Conservation (phyloP, 2,888 invertebrate species). For the Dinocampus coccinellae region DNA sequence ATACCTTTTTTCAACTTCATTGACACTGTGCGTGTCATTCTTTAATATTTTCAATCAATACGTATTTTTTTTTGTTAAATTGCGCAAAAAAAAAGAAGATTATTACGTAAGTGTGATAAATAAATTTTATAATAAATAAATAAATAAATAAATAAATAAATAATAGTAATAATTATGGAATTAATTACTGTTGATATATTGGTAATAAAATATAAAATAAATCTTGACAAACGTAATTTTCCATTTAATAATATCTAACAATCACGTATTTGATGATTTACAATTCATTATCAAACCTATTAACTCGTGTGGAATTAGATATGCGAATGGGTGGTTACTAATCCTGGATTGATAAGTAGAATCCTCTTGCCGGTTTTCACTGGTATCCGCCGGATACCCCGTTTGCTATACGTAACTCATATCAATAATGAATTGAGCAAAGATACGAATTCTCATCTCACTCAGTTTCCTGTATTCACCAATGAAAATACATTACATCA, state of each 20-base stretch:
- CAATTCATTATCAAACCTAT: conserved; percentile 54
- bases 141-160: no score
- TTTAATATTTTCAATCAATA: background rate
- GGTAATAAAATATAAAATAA: no score
- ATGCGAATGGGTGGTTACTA: conserved; percentile 57
- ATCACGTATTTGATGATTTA: conserved; percentile 52
- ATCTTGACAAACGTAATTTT: no score
- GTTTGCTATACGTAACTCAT: conserved; percentile 39
- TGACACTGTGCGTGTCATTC: background rate
- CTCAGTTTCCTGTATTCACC: conserved; percentile 7
- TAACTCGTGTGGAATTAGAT: conserved; percentile 55
- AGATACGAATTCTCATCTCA: conserved; percentile 23
- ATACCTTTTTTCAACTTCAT: background rate
- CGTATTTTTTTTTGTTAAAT: no score
- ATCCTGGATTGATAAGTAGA: conserved; percentile 61
- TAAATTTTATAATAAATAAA: no score
- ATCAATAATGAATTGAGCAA: conserved; percentile 46
- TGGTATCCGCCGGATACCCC: conserved; percentile 43
- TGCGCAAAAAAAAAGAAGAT: no score
- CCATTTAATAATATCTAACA: no score
- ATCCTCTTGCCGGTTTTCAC: conserved; percentile 48
- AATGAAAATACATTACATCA: no score
- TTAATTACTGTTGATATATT: no score
- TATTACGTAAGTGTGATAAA: no score
- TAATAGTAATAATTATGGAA: no score